These are phyloP conservation scores for Acanthis flammea DNA, from an alignment of 2,797 vertebrate species.

Conservation along the genomic window DNA sequence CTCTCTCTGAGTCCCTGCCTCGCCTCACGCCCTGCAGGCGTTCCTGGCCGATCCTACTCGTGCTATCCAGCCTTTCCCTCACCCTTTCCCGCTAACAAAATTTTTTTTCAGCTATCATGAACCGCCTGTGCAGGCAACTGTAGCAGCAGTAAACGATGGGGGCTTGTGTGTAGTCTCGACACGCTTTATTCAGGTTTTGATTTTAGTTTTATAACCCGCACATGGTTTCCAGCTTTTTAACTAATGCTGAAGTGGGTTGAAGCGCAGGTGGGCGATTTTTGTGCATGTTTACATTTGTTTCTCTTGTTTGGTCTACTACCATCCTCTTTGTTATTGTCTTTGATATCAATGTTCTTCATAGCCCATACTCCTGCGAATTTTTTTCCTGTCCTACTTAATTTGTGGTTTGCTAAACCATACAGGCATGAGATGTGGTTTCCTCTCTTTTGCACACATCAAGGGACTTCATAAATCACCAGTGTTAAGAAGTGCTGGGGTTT, in stretches of 20 bases:
- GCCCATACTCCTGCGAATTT: background rate
- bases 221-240: background rate
- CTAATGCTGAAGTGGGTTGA: background rate
- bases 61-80: background rate
- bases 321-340: background rate
- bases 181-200: background rate
- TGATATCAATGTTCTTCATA: background rate
- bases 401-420: background rate
- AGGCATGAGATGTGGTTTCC: background rate
- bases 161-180: background rate
- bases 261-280: rapidly evolving
- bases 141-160: background rate
- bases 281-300: background rate
- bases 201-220: background rate
- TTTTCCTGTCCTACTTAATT: background rate
- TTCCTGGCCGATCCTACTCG: background rate
- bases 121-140: background rate
- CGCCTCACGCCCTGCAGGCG: background rate
- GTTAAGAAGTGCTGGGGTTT: background rate
- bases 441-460: background rate
- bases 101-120: background rate
- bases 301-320: background rate
- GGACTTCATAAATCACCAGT: background rate
- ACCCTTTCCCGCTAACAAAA: background rate
- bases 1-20: too few species aligned